phyloP scores from a whole-genome alignment of 2,113 vertebrate species.

The Procavia capensis region DNA sequence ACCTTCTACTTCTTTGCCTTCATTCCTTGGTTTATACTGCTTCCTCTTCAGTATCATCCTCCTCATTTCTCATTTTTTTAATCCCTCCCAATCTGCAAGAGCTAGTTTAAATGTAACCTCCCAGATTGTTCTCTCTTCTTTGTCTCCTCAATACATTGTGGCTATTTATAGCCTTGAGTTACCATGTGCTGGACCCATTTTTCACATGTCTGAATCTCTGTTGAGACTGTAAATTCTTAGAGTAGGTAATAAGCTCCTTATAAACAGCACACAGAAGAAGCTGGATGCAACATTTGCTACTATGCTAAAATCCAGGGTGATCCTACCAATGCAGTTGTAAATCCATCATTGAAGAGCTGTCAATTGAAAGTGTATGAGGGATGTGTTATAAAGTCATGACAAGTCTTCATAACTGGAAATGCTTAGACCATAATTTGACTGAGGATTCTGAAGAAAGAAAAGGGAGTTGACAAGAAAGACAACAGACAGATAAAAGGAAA shows the following conservation, averaged over 20 bases:
- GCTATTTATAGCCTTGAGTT: not conserved
- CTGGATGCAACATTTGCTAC: not conserved
- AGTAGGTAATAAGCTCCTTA: slow-evolving; percentile 56
- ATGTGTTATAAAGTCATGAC: not conserved
- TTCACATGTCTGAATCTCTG: not conserved
- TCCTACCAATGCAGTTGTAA: not conserved
- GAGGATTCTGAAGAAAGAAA: not conserved
- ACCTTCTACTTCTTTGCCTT: not conserved
- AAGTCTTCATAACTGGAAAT: not conserved
- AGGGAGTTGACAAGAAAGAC: not conserved
- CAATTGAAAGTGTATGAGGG: not conserved
- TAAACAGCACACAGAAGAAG: not conserved
- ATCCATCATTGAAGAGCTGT: not conserved
- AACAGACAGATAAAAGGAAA: not conserved
- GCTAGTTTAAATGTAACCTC: not conserved
- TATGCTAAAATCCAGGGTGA: not conserved
- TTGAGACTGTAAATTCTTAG: slow-evolving; percentile 21
- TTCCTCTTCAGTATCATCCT: not conserved
- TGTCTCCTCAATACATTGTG: not conserved
- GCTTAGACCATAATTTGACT: not conserved
- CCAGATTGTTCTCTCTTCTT: not conserved
- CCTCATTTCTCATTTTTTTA: not conserved
- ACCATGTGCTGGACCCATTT: not conserved
- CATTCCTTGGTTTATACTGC: not conserved
- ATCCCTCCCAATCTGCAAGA: not conserved